These are phyloP conservation scores for Dermolepida albohirtum DNA, from an alignment of 2,888 invertebrate genomes.

Conservation along the genomic window DNA sequence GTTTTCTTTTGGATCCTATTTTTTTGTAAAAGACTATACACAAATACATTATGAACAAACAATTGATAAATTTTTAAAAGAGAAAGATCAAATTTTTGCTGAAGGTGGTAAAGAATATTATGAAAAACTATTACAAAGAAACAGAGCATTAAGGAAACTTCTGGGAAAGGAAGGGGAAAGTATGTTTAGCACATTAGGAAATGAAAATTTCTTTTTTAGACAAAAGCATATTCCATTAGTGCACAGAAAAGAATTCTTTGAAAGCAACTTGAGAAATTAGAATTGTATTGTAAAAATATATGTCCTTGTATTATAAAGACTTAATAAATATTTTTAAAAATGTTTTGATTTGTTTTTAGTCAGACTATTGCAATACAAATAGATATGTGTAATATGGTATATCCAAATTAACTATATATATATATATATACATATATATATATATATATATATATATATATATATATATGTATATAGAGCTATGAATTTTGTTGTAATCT, in stretches of 20 bases:
- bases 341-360: background rate
- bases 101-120: constrained; percentile 84
- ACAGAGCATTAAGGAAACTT: constrained; percentile 77
- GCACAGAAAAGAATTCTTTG: constrained; percentile 75
- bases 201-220: constrained; percentile 75
- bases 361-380: no score
- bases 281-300: constrained; percentile 1
- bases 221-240: constrained; percentile 75
- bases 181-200: constrained; percentile 75
- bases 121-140: constrained; percentile 77
- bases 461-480: no score
- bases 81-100: constrained; percentile 72
- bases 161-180: constrained; percentile 73
- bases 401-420: no score
- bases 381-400: no score
- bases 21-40: constrained; percentile 74
- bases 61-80: constrained; percentile 73
- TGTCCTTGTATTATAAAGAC: constrained; percentile 2
- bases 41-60: constrained; percentile 73
- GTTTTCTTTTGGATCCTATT: constrained; percentile 72
- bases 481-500: no score
- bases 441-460: no score
- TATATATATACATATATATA: no score
- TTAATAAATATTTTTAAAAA: constrained; percentile 2
- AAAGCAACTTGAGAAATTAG: constrained; percentile 55